Evolutionary conservation across 2,888 invertebrate genomes (phyloP).

Genomic region (Microdon myrmicae): DNA sequence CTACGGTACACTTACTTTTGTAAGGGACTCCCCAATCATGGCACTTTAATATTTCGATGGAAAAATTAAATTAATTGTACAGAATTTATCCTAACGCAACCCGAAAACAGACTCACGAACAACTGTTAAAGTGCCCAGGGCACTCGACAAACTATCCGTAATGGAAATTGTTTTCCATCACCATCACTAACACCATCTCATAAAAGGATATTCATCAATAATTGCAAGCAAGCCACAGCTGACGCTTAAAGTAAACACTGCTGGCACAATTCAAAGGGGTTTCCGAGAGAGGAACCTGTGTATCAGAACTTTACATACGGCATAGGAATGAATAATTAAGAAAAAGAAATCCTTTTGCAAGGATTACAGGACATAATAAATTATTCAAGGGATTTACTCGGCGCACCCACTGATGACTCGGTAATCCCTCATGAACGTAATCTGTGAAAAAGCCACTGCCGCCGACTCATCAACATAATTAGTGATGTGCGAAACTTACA

Average conservation of each 20-base stretch:
- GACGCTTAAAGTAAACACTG: slow-evolving; percentile 14
- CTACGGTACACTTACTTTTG: too few species aligned
- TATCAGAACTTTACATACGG: background rate
- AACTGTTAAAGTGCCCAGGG: background rate
- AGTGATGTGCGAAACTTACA: slow-evolving; percentile 7
- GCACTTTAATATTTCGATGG: too few species aligned
- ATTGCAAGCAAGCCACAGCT: slow-evolving; percentile 30
- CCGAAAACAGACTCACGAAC: slow-evolving; percentile 2
- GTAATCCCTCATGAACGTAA: slow-evolving; percentile 29
- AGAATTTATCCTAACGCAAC: slow-evolving; percentile 18
- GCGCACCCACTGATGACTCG: slow-evolving; percentile 34
- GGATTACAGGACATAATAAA: slow-evolving; percentile 40
- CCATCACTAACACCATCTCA: slow-evolving; percentile 16
- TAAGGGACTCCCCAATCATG: too few species aligned
- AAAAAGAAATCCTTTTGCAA: slow-evolving; percentile 20
- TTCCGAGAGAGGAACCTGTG: background rate
- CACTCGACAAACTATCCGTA: background rate
- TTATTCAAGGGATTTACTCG: slow-evolving; percentile 33
- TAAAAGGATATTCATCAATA: slow-evolving; percentile 31
- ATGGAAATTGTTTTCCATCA: background rate
- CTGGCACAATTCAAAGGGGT: background rate
- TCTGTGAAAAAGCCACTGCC: slow-evolving; percentile 2
- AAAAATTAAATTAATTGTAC: slow-evolving; percentile 31
- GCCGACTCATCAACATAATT: slow-evolving; percentile 18
- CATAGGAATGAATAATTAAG: slow-evolving; percentile 23